phyloP scores from a whole-genome alignment of 2,113 vertebrate species.

The Setophaga petechia region DNA sequence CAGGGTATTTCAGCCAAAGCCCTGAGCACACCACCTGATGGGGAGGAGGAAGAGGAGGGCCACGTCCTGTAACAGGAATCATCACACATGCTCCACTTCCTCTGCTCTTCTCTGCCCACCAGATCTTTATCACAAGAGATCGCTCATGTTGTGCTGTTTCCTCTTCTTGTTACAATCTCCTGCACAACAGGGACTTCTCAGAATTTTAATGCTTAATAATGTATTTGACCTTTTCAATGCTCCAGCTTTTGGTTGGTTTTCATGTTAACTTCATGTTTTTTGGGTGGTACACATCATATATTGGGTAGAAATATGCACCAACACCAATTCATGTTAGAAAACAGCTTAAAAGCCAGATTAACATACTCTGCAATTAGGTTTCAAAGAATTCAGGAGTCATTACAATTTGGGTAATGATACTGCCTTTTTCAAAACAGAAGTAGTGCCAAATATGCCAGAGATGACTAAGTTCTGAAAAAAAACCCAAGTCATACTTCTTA shows the following conservation, averaged over 20 bases:
- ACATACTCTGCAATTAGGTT: conserved; percentile 31
- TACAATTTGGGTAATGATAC: conserved; percentile 45
- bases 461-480: conserved; percentile 62
- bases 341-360: conserved; percentile 4
- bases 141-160: conserved; percentile 63
- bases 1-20: background rate
- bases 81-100: conserved; percentile 67
- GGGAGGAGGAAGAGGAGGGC: conserved; percentile 38
- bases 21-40: conserved; percentile 11
- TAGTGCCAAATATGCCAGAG: conserved; percentile 54
- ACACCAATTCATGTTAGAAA: background rate
- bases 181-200: conserved; percentile 66
- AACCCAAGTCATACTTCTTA: background rate
- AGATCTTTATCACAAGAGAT: conserved; percentile 74
- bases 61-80: conserved; percentile 58
- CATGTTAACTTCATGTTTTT: background rate
- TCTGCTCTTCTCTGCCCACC: conserved; percentile 56
- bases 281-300: background rate
- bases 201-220: conserved; percentile 66
- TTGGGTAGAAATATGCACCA: background rate
- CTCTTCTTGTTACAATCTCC: conserved; percentile 69
- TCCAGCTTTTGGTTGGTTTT: conserved; percentile 12
- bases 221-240: conserved; percentile 58
- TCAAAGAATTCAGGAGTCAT: conserved; percentile 57
- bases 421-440: conserved; percentile 57